Base-by-base conservation (phyloP, 2,113 vertebrate species). In the Spilogale gracilis region DNA sequence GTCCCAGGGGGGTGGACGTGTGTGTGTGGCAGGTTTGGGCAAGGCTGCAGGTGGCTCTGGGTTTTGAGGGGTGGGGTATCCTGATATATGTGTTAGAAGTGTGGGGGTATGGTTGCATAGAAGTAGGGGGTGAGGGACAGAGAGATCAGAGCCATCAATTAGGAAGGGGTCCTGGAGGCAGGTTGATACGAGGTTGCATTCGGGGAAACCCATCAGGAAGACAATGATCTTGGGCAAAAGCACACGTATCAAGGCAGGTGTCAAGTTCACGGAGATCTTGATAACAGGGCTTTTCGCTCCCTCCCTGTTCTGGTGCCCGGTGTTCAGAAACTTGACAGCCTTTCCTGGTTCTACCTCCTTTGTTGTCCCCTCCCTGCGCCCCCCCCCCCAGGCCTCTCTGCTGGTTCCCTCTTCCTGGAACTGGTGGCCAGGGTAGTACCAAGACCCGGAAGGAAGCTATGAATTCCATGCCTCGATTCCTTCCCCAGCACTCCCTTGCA, bases 261-360 rank as follows among this genome's bases (percentile, higher is more conserved):
- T 93, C 88, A 95, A 78, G 18, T 88, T 95, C 92, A 84, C 63
- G 38, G 38, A 84, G 18, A 56, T 81, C 86, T 82, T 91, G 74
- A 48, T 82, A 83, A 43, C 48, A 50, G 32, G 54, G 54, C 67
- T 61, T 16, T 90, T 71, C 48, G 32, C 54, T 71, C 1, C 82
- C 63, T 87, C 48, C 32, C 32, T 89, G 50, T 52, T 71, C 71
- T 89, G 20, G 54, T 78, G 76, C 76, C 71, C 89, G 54, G 21
- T 58, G 30, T 78, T 45, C 60, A 91, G 76, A 50, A 93, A 50
- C 38, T 60, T 85, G 93, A 89, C 81, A 54, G 54, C 21, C 27
- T 73, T 95, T 89, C 21, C 58, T 83, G 38, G 56, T 48, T 93
- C 95, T 30, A 25, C 50, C 43, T 63, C 52, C 7, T 89, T 83